Percentiles rank a stretch among this genome's conserved stretches.
phyloP scores from a whole-genome alignment of 2,888 invertebrate genomes.

The Muscina levida region DNA sequence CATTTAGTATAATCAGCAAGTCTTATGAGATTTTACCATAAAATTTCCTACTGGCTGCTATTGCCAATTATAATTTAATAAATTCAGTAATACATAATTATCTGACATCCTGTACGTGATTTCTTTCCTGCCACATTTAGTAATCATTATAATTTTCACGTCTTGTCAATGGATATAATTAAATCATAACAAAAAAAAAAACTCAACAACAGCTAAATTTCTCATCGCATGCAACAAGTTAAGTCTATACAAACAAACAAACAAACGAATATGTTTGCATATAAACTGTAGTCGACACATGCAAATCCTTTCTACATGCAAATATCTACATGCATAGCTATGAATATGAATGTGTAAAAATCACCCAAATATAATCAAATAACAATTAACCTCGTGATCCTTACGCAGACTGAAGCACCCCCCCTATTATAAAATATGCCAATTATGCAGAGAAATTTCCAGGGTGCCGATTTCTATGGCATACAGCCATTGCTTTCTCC shows the following conservation, averaged over 20 bases:
- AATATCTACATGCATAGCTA: neutral
- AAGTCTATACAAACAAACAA: conserved; percentile 5
- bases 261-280: neutral
- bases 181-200: too few species aligned
- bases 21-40: too few species aligned
- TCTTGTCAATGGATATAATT: too few species aligned
- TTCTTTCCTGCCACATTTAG: too few species aligned
- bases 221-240: conserved; percentile 8
- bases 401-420: neutral
- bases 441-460: conserved; percentile 1
- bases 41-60: too few species aligned
- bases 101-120: too few species aligned
- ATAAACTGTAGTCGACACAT: neutral
- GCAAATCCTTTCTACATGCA: neutral
- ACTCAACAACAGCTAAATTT: too few species aligned
- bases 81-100: too few species aligned
- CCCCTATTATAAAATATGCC: conserved; percentile 23
- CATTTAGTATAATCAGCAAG: too few species aligned
- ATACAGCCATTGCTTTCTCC: neutral
- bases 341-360: neutral
- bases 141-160: too few species aligned
- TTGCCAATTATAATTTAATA: too few species aligned
- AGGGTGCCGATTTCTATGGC: neutral
- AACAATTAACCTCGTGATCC: conserved; percentile 24
- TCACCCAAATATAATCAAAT: neutral